Evolutionary conservation across 2,113 vertebrate genomes (phyloP).

Genomic region (Nipponia nippon): DNA sequence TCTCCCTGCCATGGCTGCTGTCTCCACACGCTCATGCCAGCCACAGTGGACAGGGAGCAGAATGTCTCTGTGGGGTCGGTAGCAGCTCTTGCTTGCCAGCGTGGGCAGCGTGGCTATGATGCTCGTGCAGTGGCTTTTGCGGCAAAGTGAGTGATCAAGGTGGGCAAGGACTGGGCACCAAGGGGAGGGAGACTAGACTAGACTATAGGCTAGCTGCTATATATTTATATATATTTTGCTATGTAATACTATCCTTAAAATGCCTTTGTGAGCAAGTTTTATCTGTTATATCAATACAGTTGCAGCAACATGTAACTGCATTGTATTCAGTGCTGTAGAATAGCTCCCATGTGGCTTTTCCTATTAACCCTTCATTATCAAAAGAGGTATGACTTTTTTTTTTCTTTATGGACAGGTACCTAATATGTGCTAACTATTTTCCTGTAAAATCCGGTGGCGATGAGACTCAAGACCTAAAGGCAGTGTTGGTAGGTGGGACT

Average conservation of each 20-base stretch:
- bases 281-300: neutral
- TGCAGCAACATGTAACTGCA: neutral
- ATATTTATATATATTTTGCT: neutral
- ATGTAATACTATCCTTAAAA: neutral
- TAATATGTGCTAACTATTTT: neutral
- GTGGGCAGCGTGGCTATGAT: fast-evolving
- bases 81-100: neutral
- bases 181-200: neutral
- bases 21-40: fast-evolving
- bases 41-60: neutral
- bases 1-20: neutral
- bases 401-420: neutral
- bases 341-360: neutral
- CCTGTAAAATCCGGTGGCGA: neutral
- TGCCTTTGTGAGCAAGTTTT: neutral
- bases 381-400: neutral
- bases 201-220: neutral
- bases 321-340: neutral
- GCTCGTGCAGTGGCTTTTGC: neutral
- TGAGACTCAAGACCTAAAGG: neutral
- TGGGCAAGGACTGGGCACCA: neutral
- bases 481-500: neutral
- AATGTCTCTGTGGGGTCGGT: neutral
- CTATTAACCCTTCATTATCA: neutral
- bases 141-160: neutral